A percentile compares a stretch with the other conserved stretches of the same genome.
Evolutionary conservation across 2,888 invertebrate species (phyloP).

Genomic region (Drosophila prostipennis): DNA sequence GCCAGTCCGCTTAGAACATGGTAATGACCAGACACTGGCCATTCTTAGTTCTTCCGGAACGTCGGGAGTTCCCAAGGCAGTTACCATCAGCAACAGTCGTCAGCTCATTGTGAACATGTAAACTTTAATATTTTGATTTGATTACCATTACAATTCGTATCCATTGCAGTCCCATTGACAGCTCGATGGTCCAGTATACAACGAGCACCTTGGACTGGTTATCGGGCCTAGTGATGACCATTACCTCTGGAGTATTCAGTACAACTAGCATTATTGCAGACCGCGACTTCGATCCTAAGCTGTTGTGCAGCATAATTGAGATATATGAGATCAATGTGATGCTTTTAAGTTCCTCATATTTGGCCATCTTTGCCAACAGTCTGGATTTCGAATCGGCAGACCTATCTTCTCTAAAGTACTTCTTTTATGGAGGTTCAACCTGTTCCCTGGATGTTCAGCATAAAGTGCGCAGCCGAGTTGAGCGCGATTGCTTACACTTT

Average conservation of each 20-base stretch:
- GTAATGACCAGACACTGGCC: slow-evolving; percentile 60
- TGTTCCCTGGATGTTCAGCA: slow-evolving; percentile 50
- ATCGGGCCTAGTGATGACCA: slow-evolving; percentile 56
- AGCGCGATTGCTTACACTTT: slow-evolving; percentile 51
- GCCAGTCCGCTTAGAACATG: slow-evolving; percentile 50
- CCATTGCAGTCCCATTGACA: slow-evolving; percentile 22
- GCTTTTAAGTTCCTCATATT: slow-evolving; percentile 54
- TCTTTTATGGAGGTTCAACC: slow-evolving; percentile 55
- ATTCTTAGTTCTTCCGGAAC: slow-evolving; percentile 75
- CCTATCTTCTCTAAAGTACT: slow-evolving; percentile 51
- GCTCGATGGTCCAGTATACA: slow-evolving; percentile 55
- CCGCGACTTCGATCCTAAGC: slow-evolving; percentile 51
- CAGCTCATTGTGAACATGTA: slow-evolving; percentile 10
- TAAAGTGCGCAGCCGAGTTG: slow-evolving; percentile 50
- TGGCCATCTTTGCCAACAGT: slow-evolving; percentile 50
- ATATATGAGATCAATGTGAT: slow-evolving; percentile 57
- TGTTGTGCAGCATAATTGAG: slow-evolving; percentile 54
- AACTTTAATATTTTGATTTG: neutral
- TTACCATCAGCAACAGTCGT: slow-evolving; percentile 28
- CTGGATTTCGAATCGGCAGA: slow-evolving; percentile 46
- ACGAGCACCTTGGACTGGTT: slow-evolving; percentile 67
- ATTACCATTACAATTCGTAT: neutral
- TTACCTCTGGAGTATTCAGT: slow-evolving; percentile 53
- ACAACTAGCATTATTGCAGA: slow-evolving; percentile 67
- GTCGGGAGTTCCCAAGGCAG: slow-evolving; percentile 69